Base-by-base conservation (phyloP, 2,797 vertebrate genomes). In the Epinephelus coioides region DNA sequence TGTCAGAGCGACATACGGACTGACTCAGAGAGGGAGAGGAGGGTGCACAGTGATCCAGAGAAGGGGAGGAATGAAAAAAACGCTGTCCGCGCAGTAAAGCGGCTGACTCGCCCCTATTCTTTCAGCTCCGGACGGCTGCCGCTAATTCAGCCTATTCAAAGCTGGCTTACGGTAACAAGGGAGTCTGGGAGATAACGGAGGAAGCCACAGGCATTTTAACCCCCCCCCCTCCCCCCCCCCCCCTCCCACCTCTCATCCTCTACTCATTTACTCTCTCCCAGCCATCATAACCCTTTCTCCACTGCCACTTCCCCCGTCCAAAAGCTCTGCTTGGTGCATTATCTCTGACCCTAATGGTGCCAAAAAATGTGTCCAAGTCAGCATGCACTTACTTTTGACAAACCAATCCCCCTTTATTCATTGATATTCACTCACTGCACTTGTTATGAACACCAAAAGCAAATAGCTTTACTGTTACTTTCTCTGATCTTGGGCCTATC, bases 71-170 rank as follows among this genome's bases (percentile, higher is more conserved):
- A 81, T 82, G 71, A 90, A 72, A 88, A 87, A 95, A 94, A 86
- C 76, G 91, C 92, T 93, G 92, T 88, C 86, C 59, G 15, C 73
- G 91, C 93, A 90, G 68, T 86, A 94, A 95, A 93, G 80, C 40
- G 75, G 93, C 95, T 95, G 94, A 95, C 94, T 95, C 94, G 90
- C 88, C 66, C 73, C 57, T 72, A 93, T 94, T 91, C 88, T 93
- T 95, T 95, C 90, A 93, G 86, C 85, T 82, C 74, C 60, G 78
- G 72, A 87, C 71, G 61, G 79, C 87, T 59, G 80, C 83, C 65
- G 82, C 88, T 95, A 93, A 95, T 95, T 92, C 87, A 21, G 72
- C 83, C 92, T 79, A 93, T 95, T 95, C 93, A 95, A 72, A 80
- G 66, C 73, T 62, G 87, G 94, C 92, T 95, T 94, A 93, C 69